Base-by-base conservation (phyloP, 2,797 vertebrate genomes). In the Eupleurogrammus muticus region DNA sequence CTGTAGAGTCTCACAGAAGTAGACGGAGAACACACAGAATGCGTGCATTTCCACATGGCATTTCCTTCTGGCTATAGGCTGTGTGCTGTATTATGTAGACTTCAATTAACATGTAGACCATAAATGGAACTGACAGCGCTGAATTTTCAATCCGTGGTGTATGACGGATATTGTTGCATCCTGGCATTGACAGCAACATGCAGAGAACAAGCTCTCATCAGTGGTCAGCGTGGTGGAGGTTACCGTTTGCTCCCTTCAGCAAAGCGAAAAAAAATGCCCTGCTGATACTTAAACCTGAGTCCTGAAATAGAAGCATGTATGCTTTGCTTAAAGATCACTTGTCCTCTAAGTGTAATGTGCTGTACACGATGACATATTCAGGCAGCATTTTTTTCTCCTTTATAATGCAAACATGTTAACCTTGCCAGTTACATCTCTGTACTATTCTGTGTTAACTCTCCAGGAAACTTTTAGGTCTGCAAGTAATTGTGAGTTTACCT, bases 401-500 rank as follows among this genome's bases (percentile, higher is more conserved):
- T 38, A 21, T 17, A 24, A 23, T 40, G 6, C 7, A 14, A 56
- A 55, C 14, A 17, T 8, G 6, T 5, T 17, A 44, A 44, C 1
- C 2, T 44, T 17, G 48, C 54, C 46, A 40, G 6, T 52, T 48
- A 48, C 69, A 59, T 58, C 11, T 38, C 67, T 66, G 21, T 50
- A 70, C 60, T 63, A 34, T 5, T 19, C 66, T 52, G 35, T 28
- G 14, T 60, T 63, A 55, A 55, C 59, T 72, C 69, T 80, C 73
- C 57, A 79, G 73, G 67, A 87, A 77, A 44, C 55, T 47, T 78
- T 48, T 20, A 53, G 52, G 59, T 73, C 75, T 79, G 47, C 20
- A 56, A 21, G 63, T 77, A 72, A 78, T 77, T 75, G 63, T 69
- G 40, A 64, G 57, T 82, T 70, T 84, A 50, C 63, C 77, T 88